A percentile compares a stretch with the other conserved stretches of the same genome.
These are phyloP conservation scores for Brachionus paranguensis DNA, from an alignment of 1,140 invertebrate genomes.

Conservation along the genomic window DNA sequence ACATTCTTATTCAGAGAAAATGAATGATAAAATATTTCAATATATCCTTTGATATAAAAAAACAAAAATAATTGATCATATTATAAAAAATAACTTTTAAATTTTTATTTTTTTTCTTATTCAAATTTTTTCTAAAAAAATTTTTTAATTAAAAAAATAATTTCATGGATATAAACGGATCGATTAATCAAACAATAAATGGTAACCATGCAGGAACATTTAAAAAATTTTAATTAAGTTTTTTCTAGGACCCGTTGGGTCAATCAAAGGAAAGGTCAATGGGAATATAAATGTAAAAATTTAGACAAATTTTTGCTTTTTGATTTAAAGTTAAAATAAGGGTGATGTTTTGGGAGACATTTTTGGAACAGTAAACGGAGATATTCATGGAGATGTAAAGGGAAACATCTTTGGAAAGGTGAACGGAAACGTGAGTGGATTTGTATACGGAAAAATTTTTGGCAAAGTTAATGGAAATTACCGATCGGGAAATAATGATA, in stretches of 20 bases:
- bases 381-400: not conserved
- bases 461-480: not conserved
- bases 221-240: not conserved
- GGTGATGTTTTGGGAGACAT: not conserved
- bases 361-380: not conserved
- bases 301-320: not conserved
- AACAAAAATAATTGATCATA: too few species aligned
- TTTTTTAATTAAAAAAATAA: not conserved
- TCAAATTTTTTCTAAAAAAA: too few species aligned
- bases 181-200: not conserved
- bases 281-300: not conserved
- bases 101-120: too few species aligned
- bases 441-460: not conserved
- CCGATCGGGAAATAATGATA: not conserved
- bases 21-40: too few species aligned
- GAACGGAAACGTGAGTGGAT: not conserved
- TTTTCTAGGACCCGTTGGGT: not conserved
- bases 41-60: too few species aligned
- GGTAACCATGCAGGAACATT: not conserved
- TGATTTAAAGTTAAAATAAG: not conserved
- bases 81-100: too few species aligned
- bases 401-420: not conserved
- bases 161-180: not conserved
- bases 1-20: too few species aligned
- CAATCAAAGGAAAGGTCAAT: not conserved